These are phyloP conservation scores for Copidosoma aretas DNA, from an alignment of 2,888 invertebrate species.

Conservation along the genomic window DNA sequence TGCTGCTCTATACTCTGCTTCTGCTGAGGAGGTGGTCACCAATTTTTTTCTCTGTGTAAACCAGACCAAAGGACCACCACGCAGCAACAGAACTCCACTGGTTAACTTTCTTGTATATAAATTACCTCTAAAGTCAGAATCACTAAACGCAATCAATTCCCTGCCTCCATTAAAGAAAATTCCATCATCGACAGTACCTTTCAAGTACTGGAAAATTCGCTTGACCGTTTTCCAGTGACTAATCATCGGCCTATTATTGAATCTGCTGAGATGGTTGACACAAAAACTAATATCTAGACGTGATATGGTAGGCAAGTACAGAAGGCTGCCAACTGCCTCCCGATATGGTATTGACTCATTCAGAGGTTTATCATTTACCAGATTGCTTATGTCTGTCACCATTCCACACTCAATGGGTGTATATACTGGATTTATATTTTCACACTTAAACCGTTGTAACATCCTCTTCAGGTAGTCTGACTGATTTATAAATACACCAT, in stretches of 20 bases:
- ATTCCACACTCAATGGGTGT: too few species aligned
- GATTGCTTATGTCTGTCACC: too few species aligned
- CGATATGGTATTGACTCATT: too few species aligned
- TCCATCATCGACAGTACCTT: conserved; percentile 41
- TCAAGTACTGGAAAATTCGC: conserved; percentile 42
- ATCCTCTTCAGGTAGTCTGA: conserved; percentile 45
- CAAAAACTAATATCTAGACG: conserved; percentile 48
- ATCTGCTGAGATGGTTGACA: conserved; percentile 47
- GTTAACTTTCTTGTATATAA: conserved; percentile 5
- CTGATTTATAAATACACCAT: conserved; percentile 46
- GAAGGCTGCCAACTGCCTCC: too few species aligned
- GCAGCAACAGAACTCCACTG: conserved; percentile 14
- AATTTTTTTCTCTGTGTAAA: conserved; percentile 1
- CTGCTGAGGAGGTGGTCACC: conserved; percentile 44
- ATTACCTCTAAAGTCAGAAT: conserved; percentile 40
- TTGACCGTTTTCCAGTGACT: conserved; percentile 43
- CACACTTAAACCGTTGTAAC: conserved; percentile 29
- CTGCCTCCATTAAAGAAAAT: conserved; percentile 45
- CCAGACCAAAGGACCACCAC: conserved; percentile 19
- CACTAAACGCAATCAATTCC: conserved; percentile 38
- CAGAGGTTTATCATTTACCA: too few species aligned
- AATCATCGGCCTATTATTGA: conserved; percentile 39
- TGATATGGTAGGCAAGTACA: conserved; percentile 41
- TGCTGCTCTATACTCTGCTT: conserved; percentile 52
- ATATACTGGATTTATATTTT: too few species aligned